phyloP scores from a whole-genome alignment of 64 coral and sea anemone genomes.

The Pocillopora damicornis region DNA sequence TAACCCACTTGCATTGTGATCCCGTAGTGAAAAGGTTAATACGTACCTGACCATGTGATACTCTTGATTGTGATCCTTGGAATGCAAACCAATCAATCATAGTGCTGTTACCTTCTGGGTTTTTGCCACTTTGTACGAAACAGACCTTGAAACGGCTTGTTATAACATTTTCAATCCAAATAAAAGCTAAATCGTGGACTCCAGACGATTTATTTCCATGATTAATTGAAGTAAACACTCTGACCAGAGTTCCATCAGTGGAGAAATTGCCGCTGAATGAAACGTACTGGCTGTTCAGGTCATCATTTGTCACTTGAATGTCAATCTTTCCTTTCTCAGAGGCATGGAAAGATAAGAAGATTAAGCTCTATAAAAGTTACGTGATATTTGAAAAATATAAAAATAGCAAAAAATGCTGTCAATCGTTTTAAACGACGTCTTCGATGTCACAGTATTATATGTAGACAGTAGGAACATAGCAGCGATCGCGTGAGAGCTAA shows the following conservation, averaged over 20 bases:
- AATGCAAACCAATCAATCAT: conserved; percentile 19
- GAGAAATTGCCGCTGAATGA: neutral
- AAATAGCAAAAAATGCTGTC: no score
- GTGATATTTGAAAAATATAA: no score
- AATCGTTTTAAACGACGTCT: no score
- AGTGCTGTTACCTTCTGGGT: neutral
- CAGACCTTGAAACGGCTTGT: conserved; percentile 1
- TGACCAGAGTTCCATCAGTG: neutral
- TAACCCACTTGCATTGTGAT: neutral
- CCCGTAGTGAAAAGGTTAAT: neutral
- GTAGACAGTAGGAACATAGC: no score
- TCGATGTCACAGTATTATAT: no score
- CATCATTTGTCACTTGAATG: neutral
- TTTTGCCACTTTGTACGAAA: neutral
- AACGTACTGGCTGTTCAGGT: neutral
- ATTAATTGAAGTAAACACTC: conserved; percentile 6
- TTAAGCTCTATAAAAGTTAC: no score
- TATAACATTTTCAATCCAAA: conserved; percentile 1
- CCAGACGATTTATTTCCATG: neutral
- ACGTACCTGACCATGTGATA: neutral
- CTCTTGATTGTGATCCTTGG: neutral
- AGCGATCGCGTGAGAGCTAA: no score
- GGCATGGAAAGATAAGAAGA: neutral
- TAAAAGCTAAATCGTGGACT: neutral
- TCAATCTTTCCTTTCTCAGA: neutral